Evolutionary conservation across 2,797 vertebrate genomes (phyloP), one percentile per base, ranked within the genome.

Genomic region (Thalassophryne amazonica): DNA sequence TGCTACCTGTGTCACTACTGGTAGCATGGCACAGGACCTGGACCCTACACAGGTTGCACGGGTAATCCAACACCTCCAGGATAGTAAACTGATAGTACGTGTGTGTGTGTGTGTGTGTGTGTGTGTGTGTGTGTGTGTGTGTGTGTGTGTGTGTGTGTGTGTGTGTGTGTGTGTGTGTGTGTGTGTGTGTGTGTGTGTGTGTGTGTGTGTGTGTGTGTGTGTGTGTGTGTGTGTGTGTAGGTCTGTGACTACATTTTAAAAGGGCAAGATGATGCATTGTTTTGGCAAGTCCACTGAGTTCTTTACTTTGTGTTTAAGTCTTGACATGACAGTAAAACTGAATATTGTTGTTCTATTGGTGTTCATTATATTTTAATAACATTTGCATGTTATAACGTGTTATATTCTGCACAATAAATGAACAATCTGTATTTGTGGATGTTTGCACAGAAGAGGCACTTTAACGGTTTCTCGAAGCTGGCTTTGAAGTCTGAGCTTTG

Each of bases 351-450:
- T 49, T 55, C 65, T 49, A 36, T 48, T 50, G 1, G 2, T 50
- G 38, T 35, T 56, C 38, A 33, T 46, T 42, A 36, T 32, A 34
- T 58, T 27, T 52, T 40, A 64, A 65, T 38, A 37, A 36, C 18
- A 65, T 76, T 72, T 59, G 27, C 48, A 76, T 69, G 59, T 40
- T 59, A 34, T 22, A 49, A 47, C 17, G 27, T 19, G 23, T 19
- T 55, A 43, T 36, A 36, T 29, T 31, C 24, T 10, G 19, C 30
- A 40, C 27, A 49, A 37, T 25, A 40, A 51, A 36, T 0, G 1
- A 37, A 33, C 33, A 7, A 50, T 62, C 21, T 37, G 19, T 20
- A 37, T 34, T 13, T 10, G 50, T 15, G n/a, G n/a, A n/a, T n/a
- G 1, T 3, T 6, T 13, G 29, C 12, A n/a, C 45, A 28, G 29